Evolutionary conservation across 2,888 invertebrate species (phyloP).

Genomic region (Crocallis elinguaria): DNA sequence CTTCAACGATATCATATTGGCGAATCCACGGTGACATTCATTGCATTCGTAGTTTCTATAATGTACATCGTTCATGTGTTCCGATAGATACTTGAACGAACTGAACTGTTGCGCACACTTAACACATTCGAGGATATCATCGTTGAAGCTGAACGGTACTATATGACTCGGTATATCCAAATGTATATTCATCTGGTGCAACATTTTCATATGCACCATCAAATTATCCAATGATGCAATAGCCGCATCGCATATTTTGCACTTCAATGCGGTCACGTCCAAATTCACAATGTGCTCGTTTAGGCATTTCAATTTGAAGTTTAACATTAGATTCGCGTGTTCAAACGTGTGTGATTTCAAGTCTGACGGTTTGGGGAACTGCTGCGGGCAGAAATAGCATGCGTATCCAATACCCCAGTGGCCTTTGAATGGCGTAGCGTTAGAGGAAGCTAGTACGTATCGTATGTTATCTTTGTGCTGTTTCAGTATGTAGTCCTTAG

Average conservation of each 20-base stretch:
- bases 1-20: conserved; percentile 43
- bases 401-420: conserved; percentile 41
- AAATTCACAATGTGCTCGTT: conserved; percentile 52
- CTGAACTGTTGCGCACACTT: conserved; percentile 54
- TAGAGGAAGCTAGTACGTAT: conserved; percentile 40
- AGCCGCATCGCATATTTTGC: conserved; percentile 49
- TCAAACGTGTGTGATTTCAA: conserved; percentile 46
- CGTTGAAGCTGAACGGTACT: conserved; percentile 63
- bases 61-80: conserved; percentile 64
- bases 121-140: conserved; percentile 49
- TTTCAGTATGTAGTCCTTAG: conserved; percentile 22
- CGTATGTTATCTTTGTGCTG: conserved; percentile 46
- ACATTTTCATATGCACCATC: conserved; percentile 48
- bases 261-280: conserved; percentile 60
- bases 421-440: conserved; percentile 48
- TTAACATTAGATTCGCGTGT: conserved; percentile 30
- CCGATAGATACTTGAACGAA: conserved; percentile 57
- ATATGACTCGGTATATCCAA: conserved; percentile 61
- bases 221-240: conserved; percentile 49
- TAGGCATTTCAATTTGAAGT: conserved; percentile 39
- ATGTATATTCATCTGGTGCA: conserved; percentile 50
- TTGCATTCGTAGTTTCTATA: conserved; percentile 62
- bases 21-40: conserved; percentile 57
- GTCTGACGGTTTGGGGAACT: conserved; percentile 33
- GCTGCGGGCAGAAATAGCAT: conserved; percentile 44